Evolutionary conservation across 92 coral and sea anemone genomes (phyloP).

Genomic region (Epizoanthus stellaris): DNA sequence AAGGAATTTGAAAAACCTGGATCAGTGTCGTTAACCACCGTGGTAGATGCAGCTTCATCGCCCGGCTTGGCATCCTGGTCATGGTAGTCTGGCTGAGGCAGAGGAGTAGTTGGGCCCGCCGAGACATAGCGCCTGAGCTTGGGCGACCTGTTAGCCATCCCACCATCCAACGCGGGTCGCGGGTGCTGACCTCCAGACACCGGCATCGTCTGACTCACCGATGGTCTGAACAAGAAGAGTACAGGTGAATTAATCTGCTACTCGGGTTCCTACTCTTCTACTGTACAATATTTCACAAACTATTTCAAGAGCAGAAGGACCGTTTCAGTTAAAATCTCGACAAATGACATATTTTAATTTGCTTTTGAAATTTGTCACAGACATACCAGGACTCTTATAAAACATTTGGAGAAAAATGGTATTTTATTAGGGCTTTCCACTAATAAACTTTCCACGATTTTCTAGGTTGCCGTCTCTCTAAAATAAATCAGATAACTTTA

Average conservation of each 20-base stretch:
- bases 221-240: constrained; percentile 2
- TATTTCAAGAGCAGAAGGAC: too few species aligned
- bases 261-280: not conserved
- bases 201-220: constrained; percentile 37
- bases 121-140: not conserved
- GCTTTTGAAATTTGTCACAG: too few species aligned
- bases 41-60: not conserved
- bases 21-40: not conserved
- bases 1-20: constrained; percentile 9
- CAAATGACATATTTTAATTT: too few species aligned
- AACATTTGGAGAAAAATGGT: too few species aligned
- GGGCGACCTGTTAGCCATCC: constrained; percentile 21
- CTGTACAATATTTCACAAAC: not conserved
- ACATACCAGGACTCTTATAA: too few species aligned
- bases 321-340: too few species aligned
- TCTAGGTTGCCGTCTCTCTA: too few species aligned
- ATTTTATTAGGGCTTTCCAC: too few species aligned
- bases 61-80: constrained; percentile 8
- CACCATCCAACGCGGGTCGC: constrained; percentile 24
- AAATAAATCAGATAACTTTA: too few species aligned
- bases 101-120: constrained; percentile 31
- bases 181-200: constrained; percentile 46
- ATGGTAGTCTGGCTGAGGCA: constrained; percentile 42
- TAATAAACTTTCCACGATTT: too few species aligned
- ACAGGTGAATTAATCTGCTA: not conserved